A percentile compares a stretch with the other conserved stretches of the same genome.
Evolutionary conservation across 2,113 vertebrate genomes (phyloP).

Genomic region (Jaculus jaculus): DNA sequence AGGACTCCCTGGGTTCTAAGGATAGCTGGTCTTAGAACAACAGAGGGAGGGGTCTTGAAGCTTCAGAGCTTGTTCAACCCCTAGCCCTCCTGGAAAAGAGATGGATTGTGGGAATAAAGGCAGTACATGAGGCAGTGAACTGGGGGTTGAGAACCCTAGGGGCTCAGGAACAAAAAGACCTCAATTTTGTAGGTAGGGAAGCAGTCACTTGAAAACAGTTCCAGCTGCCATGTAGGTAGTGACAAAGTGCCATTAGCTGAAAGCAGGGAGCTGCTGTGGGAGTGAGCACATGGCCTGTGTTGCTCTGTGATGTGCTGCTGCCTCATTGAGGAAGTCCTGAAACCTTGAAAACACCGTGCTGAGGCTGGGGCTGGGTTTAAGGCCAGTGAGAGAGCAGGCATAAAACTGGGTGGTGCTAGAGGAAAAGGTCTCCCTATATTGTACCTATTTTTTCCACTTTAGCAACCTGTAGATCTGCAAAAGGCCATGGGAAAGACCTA

Average conservation of each 20-base stretch:
- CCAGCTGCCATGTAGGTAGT: not conserved
- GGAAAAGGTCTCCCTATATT: not conserved
- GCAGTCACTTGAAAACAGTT: not conserved
- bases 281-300: not conserved
- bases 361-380: not conserved
- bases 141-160: not conserved
- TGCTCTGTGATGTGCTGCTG: not conserved
- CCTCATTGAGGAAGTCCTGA: not conserved
- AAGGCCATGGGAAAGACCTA: not conserved
- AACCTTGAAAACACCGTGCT: not conserved
- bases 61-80: not conserved
- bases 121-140: not conserved
- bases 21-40: not conserved
- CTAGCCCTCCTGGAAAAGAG: not conserved
- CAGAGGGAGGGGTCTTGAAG: not conserved
- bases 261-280: not conserved
- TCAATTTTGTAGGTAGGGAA: not conserved
- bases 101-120: not conserved
- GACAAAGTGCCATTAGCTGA: not conserved
- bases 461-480: not conserved
- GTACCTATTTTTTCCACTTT: not conserved
- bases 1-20: not conserved
- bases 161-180: not conserved
- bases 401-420: not conserved
- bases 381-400: not conserved